Percentiles rank a stretch among this genome's conserved stretches.
phyloP scores from a whole-genome alignment of 1,140 invertebrate species.

The Cheumatopsyche charites region DNA sequence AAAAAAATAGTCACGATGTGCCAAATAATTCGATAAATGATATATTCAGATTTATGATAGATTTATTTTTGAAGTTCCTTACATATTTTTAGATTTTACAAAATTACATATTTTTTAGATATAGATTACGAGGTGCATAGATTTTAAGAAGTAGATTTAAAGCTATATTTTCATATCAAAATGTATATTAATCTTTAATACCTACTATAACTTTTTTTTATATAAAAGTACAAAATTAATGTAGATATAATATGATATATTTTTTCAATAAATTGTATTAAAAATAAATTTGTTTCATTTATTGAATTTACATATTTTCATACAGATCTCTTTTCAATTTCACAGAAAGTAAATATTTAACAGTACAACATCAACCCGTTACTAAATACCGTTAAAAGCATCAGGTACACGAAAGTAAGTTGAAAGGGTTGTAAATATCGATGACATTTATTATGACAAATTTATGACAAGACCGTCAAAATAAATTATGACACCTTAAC shows the following conservation, averaged over 20 bases:
- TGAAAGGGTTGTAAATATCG: constrained; percentile 38
- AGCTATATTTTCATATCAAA: neutral
- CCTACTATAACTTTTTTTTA: neutral
- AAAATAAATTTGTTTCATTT: neutral
- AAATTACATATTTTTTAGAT: neutral
- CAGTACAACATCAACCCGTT: neutral
- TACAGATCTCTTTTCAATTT: neutral
- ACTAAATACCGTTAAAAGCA: constrained; percentile 7
- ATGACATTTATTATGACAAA: constrained; percentile 36
- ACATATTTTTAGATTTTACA: neutral
- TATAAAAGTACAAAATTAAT: neutral
- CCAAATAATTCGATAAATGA: neutral
- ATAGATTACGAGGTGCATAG: neutral
- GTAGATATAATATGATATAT: neutral
- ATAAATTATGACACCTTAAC: constrained; percentile 27
- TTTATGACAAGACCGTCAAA: constrained; percentile 35
- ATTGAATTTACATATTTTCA: too few relatives aligned
- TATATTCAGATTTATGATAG: neutral
- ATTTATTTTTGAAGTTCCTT: neutral
- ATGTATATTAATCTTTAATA: neutral
- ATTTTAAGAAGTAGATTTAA: neutral
- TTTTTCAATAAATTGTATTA: constrained; percentile 6
- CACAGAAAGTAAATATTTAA: neutral
- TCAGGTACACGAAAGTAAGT: neutral
- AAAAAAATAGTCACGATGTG: constrained; percentile 16